Evolutionary conservation across 2,888 invertebrate genomes (phyloP), one percentile per base, ranked within the genome.

Genomic region (Amblyjoppa fuscipennis): DNA sequence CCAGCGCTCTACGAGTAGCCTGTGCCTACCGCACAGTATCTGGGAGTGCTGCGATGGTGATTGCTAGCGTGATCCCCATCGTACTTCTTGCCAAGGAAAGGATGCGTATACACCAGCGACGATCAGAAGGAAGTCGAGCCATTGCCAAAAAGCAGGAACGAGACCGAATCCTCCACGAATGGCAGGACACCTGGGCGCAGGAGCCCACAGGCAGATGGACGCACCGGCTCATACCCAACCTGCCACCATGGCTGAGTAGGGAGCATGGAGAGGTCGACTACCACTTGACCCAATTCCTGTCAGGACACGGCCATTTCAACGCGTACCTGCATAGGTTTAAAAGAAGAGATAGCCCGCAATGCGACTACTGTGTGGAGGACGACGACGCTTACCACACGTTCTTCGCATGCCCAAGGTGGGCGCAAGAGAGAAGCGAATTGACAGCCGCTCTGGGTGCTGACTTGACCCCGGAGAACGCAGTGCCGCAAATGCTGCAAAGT

Each of bases 11-110:
- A 2, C 56, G 89, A n/a, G 56, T 74, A 11, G 45, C 56, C 11
- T 68, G 59, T 59, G 84, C 88, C 0, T 91, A 90, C 69, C 76
- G 89, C 6, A 90, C 89, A 1, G 89, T 89, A 0, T 90, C 90
- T 3, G 87, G 88, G 28, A 78, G 83, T 0, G 89, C 89, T 1
- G 70, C 84, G 6, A 70, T 88, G 49, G 86, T 88, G 11, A 78
- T 91, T 9, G 87, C 88, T 0, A 69, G 84, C 9, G 80, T 87
- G 25, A 78, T 83, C 2, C 89, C 90, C 16, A 87, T 90, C 41
- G 83, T 87, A 38, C 76, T 89, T 5, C 79, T 89, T 2, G 89
- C 87, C 11, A 53, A 28, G 69, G 87, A 89, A 73, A 51, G 87
- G 51, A 81, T 73, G 61, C 34, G 64, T 3, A 31, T 56, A 41